Evolutionary conservation across 2,888 invertebrate genomes (phyloP).

Genomic region (Phoenoteleia sp.): DNA sequence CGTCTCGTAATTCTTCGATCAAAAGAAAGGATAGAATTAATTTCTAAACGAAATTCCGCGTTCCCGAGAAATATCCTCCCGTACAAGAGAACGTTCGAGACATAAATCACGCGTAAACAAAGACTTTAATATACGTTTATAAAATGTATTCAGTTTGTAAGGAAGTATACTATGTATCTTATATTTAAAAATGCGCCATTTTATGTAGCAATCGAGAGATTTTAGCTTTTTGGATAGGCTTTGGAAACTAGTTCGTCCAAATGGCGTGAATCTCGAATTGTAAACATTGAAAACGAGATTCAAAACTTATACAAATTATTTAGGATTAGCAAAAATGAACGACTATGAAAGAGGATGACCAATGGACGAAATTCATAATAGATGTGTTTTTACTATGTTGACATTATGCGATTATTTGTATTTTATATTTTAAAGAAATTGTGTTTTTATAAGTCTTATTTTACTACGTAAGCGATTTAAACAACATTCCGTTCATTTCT

Average conservation of each 20-base stretch:
- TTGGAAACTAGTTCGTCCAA: neutral
- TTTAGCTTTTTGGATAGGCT: too few relatives aligned
- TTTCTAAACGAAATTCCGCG: neutral
- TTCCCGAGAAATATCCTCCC: neutral
- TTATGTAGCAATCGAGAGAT: too few relatives aligned
- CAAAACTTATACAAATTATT: conserved; percentile 52
- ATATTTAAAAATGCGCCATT: too few relatives aligned
- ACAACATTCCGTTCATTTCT: conserved; percentile 74
- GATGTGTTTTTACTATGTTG: neutral
- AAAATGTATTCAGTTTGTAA: too few relatives aligned
- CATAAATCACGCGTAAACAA: conserved; percentile 56
- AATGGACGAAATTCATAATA: neutral
- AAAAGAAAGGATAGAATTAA: neutral
- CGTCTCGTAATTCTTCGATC: too few relatives aligned
- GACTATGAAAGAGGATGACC: neutral
- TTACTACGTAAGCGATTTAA: conserved; percentile 69
- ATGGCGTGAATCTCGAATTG: neutral
- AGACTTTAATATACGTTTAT: conserved; percentile 63
- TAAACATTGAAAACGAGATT: conserved; percentile 28
- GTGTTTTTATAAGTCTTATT: conserved; percentile 25
- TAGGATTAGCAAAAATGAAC: conserved; percentile 63
- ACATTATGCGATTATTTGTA: neutral
- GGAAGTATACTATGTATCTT: too few relatives aligned
- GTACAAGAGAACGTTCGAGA: neutral
- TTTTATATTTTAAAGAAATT: too few relatives aligned